phyloP scores from a whole-genome alignment of 2,888 invertebrate genomes.

The Eilema griseolum region DNA sequence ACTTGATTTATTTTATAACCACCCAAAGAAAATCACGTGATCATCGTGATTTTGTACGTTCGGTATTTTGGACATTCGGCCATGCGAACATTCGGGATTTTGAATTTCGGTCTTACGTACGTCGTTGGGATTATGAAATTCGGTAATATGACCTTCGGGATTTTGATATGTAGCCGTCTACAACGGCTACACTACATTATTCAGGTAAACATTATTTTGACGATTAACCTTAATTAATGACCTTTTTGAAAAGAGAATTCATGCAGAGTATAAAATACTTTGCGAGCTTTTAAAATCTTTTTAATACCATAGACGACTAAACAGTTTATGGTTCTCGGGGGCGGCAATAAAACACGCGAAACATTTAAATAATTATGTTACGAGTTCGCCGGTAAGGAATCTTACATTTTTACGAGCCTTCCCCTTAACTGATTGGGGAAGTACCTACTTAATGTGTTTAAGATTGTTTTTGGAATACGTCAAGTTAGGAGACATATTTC shows the following conservation, averaged over 20 bases:
- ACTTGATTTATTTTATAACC: too few species aligned
- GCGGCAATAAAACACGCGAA: constrained; percentile 52
- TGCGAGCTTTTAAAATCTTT: constrained; percentile 33
- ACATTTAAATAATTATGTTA: constrained; percentile 56
- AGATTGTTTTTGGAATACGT: constrained; percentile 27
- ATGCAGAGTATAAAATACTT: constrained; percentile 12
- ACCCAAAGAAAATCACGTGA: too few species aligned
- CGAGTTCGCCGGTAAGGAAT: constrained; percentile 44
- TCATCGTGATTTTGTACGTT: too few species aligned
- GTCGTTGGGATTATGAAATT: too few species aligned
- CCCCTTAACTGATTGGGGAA: constrained; percentile 37
- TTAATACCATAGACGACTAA: constrained; percentile 49
- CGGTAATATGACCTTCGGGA: too few species aligned
- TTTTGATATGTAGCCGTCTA: too few species aligned
- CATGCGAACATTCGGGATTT: too few species aligned
- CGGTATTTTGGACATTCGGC: too few species aligned
- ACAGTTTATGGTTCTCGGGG: constrained; percentile 46
- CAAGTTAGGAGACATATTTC: constrained; percentile 8
- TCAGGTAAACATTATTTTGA: constrained; percentile 37
- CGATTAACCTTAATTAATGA: constrained; percentile 21
- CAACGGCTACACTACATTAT: constrained; percentile 10
- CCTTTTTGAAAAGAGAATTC: constrained; percentile 30
- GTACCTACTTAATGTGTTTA: constrained; percentile 23
- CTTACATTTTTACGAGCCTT: constrained; percentile 44
- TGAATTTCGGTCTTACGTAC: too few species aligned